Percentiles rank a stretch among this genome's conserved stretches.
Evolutionary conservation across 92 coral and sea anemone species (phyloP).

Genomic region (Phymanthus crucifer): DNA sequence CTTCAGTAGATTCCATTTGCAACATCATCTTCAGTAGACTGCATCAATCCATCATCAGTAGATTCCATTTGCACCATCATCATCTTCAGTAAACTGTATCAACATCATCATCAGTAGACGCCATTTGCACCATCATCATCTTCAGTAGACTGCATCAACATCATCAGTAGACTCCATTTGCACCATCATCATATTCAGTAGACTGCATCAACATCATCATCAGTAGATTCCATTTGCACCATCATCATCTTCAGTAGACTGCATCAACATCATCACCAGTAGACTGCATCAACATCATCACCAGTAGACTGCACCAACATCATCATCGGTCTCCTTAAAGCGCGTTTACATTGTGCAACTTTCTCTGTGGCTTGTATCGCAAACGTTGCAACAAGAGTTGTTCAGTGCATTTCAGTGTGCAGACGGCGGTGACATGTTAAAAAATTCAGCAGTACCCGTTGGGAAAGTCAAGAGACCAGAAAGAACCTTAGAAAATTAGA

Average conservation of each 20-base stretch:
- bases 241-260: background rate
- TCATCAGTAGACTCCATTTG: background rate
- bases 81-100: background rate
- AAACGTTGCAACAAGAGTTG: too few relatives aligned
- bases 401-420: too few relatives aligned
- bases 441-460: too few relatives aligned
- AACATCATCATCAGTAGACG: slow-evolving; percentile 1
- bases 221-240: background rate
- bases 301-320: background rate
- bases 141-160: background rate
- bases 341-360: background rate
- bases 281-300: background rate
- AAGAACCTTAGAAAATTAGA: too few relatives aligned
- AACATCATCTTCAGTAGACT: background rate
- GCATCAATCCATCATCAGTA: background rate
- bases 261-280: background rate
- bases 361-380: background rate
- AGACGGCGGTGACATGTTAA: too few relatives aligned
- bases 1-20: background rate
- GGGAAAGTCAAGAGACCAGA: too few relatives aligned
- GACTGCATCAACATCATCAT: background rate
- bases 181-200: background rate
- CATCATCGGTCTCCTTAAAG: background rate
- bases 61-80: background rate
- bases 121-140: background rate